Conservation (phyloP, 2,888 invertebrate species). For the Nebria brevicollis region DNA sequence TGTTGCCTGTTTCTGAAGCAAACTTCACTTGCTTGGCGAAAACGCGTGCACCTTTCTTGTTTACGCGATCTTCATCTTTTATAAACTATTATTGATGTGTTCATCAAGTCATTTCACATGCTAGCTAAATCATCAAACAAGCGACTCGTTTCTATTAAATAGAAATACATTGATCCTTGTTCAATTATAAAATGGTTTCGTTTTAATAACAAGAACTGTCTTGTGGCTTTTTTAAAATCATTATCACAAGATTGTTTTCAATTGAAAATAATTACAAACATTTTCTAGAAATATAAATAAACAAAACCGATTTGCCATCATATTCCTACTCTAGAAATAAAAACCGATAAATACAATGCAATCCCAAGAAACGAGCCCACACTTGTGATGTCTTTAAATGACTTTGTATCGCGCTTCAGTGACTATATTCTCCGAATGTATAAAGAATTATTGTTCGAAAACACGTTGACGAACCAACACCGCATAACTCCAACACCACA, state of each 20-base stretch:
- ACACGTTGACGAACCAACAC: not conserved
- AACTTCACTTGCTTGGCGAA: too few relatives aligned
- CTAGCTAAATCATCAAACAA: not conserved
- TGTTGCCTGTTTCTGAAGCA: not conserved
- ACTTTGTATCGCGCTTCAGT: not conserved
- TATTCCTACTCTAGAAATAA: not conserved
- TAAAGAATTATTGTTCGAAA: slow-evolving; percentile 1
- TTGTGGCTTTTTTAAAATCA: not conserved
- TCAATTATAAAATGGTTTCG: too few relatives aligned
- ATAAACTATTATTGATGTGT: slow-evolving; percentile 9
- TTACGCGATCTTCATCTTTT: slow-evolving; percentile 25
- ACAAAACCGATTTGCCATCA: not conserved
- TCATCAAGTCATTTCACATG: not conserved
- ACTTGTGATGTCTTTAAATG: not conserved
- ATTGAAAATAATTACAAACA: not conserved
- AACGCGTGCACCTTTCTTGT: not conserved
- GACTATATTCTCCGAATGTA: not conserved
- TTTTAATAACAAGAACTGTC: too few relatives aligned
- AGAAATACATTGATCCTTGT: too few relatives aligned
- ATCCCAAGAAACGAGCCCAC: not conserved
- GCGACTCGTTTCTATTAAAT: too few relatives aligned
- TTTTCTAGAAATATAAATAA: slow-evolving; percentile 1
- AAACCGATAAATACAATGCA: not conserved
- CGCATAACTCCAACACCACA: not conserved
- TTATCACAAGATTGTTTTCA: not conserved